phyloP scores from a whole-genome alignment of 2,113 vertebrate genomes.

The Spermophilus dauricus region DNA sequence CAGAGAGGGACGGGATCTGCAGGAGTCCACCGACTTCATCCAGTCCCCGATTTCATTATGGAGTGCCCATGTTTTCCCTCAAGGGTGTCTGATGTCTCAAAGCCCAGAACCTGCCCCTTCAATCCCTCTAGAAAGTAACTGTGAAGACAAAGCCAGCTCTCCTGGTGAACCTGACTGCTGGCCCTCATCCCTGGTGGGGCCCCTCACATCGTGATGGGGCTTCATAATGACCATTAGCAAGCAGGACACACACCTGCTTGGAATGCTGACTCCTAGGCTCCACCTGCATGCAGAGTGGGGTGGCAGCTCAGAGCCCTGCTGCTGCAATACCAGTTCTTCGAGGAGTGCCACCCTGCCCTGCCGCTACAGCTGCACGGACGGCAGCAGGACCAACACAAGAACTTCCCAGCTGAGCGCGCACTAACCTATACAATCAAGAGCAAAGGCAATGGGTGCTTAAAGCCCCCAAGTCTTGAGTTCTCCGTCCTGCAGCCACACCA shows the following conservation, averaged over 20 bases:
- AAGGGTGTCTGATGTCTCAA: background rate
- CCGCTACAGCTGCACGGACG: background rate
- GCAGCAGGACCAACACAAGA: background rate
- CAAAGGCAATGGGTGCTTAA: background rate
- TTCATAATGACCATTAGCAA: background rate
- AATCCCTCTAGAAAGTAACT: background rate
- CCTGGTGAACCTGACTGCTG: background rate
- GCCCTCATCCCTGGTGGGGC: background rate
- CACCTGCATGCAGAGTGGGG: no score
- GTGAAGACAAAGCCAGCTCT: background rate
- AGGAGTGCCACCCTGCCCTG: background rate
- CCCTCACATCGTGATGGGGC: background rate
- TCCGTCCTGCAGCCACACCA: background rate
- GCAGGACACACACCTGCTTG: accelerated
- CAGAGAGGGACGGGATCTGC: background rate
- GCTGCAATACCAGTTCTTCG: background rate
- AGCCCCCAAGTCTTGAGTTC: background rate
- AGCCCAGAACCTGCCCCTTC: background rate
- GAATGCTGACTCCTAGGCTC: background rate
- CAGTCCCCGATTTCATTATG: background rate
- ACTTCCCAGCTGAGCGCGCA: background rate
- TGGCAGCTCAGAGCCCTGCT: background rate
- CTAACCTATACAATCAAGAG: background rate
- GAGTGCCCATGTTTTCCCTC: background rate
- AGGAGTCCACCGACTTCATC: background rate